Percentiles rank a stretch among this genome's conserved stretches.
Evolutionary conservation across 2,113 vertebrate genomes (phyloP).

Genomic region (Mastomys natalensis): DNA sequence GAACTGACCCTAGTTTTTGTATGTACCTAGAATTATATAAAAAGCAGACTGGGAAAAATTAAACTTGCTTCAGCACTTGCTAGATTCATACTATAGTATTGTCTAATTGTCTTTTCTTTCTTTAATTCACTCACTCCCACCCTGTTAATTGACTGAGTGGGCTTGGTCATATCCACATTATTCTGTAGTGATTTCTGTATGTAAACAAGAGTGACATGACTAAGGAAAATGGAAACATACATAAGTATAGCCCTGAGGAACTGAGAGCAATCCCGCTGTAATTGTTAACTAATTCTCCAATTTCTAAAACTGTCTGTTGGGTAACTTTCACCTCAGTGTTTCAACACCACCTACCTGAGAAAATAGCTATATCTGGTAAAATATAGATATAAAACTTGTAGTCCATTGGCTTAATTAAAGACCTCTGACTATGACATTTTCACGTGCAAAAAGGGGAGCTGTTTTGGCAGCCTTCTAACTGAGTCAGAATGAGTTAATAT

Average conservation of each 20-base stretch:
- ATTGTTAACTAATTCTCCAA: not conserved
- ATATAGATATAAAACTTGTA: not conserved
- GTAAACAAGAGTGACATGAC: not conserved
- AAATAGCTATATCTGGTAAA: not conserved
- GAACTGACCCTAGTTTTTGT: too few relatives aligned
- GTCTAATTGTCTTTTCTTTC: too few relatives aligned
- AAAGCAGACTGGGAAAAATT: too few relatives aligned
- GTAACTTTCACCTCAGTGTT: not conserved
- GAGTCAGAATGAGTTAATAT: conserved; percentile 81
- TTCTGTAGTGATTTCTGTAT: not conserved
- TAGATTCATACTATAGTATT: too few relatives aligned
- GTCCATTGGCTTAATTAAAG: not conserved
- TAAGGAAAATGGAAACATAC: not conserved
- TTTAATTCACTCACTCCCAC: too few relatives aligned
- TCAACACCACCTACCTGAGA: not conserved
- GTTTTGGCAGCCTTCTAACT: conserved; percentile 11
- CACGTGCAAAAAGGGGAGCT: conserved; percentile 6
- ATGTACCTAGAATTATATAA: too few relatives aligned
- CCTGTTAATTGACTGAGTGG: too few relatives aligned
- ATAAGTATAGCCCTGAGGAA: not conserved
- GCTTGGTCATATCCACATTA: not conserved
- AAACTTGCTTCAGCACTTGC: too few relatives aligned
- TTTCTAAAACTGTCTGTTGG: not conserved
- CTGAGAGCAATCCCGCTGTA: not conserved
- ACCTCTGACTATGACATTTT: not conserved